These are phyloP conservation scores for Oxycera nigricornis DNA, from an alignment of 2,888 invertebrate genomes.

Conservation along the genomic window DNA sequence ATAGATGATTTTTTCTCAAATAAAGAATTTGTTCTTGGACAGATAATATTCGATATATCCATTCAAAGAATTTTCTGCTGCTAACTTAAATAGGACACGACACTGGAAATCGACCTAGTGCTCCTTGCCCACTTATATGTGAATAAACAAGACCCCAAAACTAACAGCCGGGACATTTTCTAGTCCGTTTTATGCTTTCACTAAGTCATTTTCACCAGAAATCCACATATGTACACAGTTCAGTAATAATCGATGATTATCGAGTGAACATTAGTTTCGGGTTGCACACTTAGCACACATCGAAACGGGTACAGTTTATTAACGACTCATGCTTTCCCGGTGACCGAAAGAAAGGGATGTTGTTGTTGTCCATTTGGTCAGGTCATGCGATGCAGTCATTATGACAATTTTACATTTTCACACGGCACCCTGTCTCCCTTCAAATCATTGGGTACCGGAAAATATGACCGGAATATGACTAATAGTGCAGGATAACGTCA, in stretches of 20 bases:
- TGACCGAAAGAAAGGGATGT: not conserved
- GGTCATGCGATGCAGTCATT: constrained; percentile 52
- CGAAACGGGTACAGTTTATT: not conserved
- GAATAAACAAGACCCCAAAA: too few relatives aligned
- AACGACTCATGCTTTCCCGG: not conserved
- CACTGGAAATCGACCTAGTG: too few relatives aligned
- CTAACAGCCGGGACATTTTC: too few relatives aligned
- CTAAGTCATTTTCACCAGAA: too few relatives aligned
- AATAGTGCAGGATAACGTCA: constrained; percentile 16
- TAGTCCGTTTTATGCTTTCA: too few relatives aligned
- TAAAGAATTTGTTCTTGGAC: too few relatives aligned
- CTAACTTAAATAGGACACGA: too few relatives aligned
- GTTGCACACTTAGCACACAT: too few relatives aligned
- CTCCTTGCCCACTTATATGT: too few relatives aligned
- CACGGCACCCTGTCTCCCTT: not conserved
- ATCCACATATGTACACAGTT: not conserved
- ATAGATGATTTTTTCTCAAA: too few relatives aligned
- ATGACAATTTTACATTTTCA: constrained; percentile 47
- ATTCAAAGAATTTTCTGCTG: too few relatives aligned
- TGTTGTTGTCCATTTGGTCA: constrained; percentile 11
- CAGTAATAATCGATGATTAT: not conserved
- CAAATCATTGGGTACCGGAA: not conserved
- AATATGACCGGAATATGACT: constrained; percentile 13
- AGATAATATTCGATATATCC: too few relatives aligned
- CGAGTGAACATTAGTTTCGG: not conserved